phyloP scores from a whole-genome alignment of 2,113 vertebrate species.

The Maccullochella peelii region DNA sequence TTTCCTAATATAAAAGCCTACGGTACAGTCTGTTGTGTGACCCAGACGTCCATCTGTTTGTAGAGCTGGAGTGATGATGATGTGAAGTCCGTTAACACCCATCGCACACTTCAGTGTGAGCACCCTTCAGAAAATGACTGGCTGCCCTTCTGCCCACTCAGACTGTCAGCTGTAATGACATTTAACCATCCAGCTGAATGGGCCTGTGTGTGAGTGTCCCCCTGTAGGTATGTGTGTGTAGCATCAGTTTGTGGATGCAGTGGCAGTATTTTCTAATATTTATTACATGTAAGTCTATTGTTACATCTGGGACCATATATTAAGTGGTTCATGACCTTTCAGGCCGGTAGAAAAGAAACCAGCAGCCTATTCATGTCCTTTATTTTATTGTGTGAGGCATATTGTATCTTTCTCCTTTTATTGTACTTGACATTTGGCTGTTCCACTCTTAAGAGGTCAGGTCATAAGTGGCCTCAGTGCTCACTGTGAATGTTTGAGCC shows the following conservation, averaged over 20 bases:
- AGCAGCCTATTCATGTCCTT: slow-evolving; percentile 70
- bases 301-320: slow-evolving; percentile 66
- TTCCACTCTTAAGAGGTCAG: slow-evolving; percentile 53
- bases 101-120: slow-evolving; percentile 59
- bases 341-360: slow-evolving; percentile 60
- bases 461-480: slow-evolving; percentile 38
- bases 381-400: slow-evolving; percentile 63
- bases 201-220: slow-evolving; percentile 28
- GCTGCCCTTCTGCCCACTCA: slow-evolving; percentile 63
- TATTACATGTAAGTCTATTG: slow-evolving; percentile 65
- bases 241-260: slow-evolving; percentile 26
- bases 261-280: slow-evolving; percentile 71
- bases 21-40: not conserved
- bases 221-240: not conserved
- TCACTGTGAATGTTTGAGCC: slow-evolving; percentile 36
- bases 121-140: slow-evolving; percentile 69
- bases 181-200: slow-evolving; percentile 58
- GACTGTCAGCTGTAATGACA: slow-evolving; percentile 67
- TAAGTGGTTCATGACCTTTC: slow-evolving; percentile 79
- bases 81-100: slow-evolving; percentile 55
- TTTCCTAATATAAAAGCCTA: not conserved
- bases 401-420: slow-evolving; percentile 70
- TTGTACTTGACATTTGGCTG: slow-evolving; percentile 80
- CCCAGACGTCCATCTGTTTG: slow-evolving; percentile 21
- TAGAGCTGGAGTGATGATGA: slow-evolving; percentile 24